A percentile compares a stretch with the other conserved stretches of the same genome.
These are phyloP conservation scores for Brachyhypopomus gauderio DNA, from an alignment of 2,113 vertebrate genomes.

Conservation along the genomic window DNA sequence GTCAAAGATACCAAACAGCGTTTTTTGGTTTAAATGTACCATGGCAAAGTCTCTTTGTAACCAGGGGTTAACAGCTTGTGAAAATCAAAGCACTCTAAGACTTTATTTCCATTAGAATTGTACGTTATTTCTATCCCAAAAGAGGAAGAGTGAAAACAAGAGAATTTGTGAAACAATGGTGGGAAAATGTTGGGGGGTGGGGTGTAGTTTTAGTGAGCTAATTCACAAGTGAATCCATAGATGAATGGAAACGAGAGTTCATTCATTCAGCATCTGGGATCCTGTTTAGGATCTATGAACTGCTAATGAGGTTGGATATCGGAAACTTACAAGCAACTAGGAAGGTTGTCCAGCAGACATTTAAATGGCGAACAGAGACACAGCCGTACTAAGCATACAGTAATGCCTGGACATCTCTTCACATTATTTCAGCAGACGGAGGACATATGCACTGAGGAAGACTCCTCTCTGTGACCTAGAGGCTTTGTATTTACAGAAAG, in stretches of 20 bases:
- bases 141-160: neutral
- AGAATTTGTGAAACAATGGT: neutral
- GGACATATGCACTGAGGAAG: neutral
- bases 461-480: neutral
- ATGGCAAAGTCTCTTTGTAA: no score
- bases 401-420: slow-evolving; percentile 24
- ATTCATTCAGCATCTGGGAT: slow-evolving; percentile 40
- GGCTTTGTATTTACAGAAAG: neutral
- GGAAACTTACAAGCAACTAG: slow-evolving; percentile 66
- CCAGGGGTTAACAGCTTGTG: neutral
- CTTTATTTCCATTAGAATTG: neutral
- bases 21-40: neutral
- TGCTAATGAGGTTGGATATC: slow-evolving; percentile 50
- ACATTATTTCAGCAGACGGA: slow-evolving; percentile 40
- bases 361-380: slow-evolving; percentile 10
- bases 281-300: slow-evolving; percentile 46
- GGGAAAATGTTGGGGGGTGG: neutral
- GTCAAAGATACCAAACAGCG: neutral
- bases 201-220: neutral
- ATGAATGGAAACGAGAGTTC: neutral
- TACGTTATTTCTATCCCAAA: neutral
- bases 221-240: neutral
- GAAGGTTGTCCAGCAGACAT: slow-evolving; percentile 5
- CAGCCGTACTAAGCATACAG: slow-evolving; percentile 18
- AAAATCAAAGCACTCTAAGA: neutral